Evolutionary conservation across 2,113 vertebrate species (phyloP).

Genomic region (Mesocricetus auratus): DNA sequence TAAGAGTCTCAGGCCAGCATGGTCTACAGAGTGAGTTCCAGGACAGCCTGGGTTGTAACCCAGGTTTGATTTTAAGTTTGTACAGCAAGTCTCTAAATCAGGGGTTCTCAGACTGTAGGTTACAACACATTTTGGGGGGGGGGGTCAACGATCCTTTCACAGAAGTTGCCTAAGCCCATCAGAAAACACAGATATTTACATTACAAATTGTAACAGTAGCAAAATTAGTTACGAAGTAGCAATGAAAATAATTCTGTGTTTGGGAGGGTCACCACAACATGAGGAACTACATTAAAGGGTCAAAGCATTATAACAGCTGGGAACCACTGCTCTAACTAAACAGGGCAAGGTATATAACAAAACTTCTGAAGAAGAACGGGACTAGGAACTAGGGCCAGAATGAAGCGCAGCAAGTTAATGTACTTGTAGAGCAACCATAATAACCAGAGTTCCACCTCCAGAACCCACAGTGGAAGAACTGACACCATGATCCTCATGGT

Average conservation of each 20-base stretch:
- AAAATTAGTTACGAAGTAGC: neutral
- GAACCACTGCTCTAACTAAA: neutral
- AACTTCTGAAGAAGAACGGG: neutral
- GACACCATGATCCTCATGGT: neutral
- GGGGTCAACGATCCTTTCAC: neutral
- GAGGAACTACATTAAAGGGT: neutral
- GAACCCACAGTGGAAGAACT: neutral
- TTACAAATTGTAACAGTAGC: neutral
- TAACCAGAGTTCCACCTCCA: neutral
- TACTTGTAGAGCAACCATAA: neutral
- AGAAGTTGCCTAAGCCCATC: neutral
- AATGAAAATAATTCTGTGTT: neutral
- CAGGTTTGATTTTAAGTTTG: neutral
- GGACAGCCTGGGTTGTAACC: neutral
- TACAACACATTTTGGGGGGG: neutral
- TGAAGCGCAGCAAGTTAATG: neutral
- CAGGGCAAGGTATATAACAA: neutral
- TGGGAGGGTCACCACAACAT: neutral
- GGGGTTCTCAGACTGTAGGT: neutral
- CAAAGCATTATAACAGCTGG: neutral
- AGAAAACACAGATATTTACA: neutral
- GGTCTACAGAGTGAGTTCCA: neutral
- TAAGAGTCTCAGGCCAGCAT: neutral
- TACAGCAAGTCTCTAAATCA: neutral
- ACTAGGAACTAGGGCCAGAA: neutral